These are phyloP conservation scores for Pandemis corylana DNA, from an alignment of 2,888 invertebrate species.

Conservation along the genomic window DNA sequence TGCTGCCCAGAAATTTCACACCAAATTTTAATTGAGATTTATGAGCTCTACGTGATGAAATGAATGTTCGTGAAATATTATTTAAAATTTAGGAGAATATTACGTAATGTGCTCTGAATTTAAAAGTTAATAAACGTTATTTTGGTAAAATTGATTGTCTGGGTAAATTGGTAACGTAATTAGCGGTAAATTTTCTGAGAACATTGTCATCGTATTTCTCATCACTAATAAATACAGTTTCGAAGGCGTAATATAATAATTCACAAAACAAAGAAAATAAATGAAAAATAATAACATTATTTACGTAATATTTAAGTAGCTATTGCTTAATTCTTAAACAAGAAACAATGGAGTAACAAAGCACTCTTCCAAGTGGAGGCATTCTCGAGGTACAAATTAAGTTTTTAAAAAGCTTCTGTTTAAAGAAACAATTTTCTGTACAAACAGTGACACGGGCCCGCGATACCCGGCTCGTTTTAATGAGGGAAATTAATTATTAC, in stretches of 20 bases:
- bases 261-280: slow-evolving; percentile 1
- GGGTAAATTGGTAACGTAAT: too few relatives aligned
- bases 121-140: too few relatives aligned
- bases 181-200: too few relatives aligned
- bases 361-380: not conserved
- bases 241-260: not conserved
- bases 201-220: too few relatives aligned
- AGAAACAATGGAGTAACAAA: slow-evolving; percentile 9
- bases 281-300: not conserved
- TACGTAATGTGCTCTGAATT: too few relatives aligned
- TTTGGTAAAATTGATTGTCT: too few relatives aligned
- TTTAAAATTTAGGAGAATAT: too few relatives aligned
- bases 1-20: too few relatives aligned
- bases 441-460: slow-evolving; percentile 29
- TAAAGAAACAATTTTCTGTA: slow-evolving; percentile 27
- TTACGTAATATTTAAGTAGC: not conserved
- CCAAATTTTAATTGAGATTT: not conserved
- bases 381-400: slow-evolving; percentile 6
- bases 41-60: not conserved
- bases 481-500: slow-evolving; percentile 61
- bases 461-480: slow-evolving; percentile 49
- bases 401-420: slow-evolving; percentile 10
- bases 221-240: too few relatives aligned
- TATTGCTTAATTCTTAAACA: not conserved
- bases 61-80: not conserved